Base-by-base conservation (phyloP, 2,113 vertebrate species). In the Calyptommatus sinebrachiatus region DNA sequence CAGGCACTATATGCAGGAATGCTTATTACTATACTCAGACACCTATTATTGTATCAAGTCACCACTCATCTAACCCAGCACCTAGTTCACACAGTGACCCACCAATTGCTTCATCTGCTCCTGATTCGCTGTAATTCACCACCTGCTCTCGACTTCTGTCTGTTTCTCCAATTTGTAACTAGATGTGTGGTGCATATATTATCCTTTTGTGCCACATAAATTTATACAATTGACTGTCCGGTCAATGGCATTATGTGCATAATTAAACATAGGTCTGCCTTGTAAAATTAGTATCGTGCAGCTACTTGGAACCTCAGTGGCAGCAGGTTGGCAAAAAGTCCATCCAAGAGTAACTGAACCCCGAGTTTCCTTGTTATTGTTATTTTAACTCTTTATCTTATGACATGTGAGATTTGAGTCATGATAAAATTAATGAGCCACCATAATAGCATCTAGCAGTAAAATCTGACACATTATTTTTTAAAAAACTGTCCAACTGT, bases 351-450 rank as follows among this genome's bases (percentile, higher is more conserved):
- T 46, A 62, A 41, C 46, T 71, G 26, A 65, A 35, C 41, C 41
- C 28, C 71, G 26, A 20, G 57, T 28, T 63, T 46, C 21, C 18
- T 53, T 9, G 8, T 2, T 72, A 68, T 68, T 21, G 8, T 35
- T 60, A 28, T 75, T 62, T 41, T 28, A 1, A 29, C 29, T 57
- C 20, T 21, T n/a, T 20, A 5, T 79, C 26, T 28, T 71, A 63
- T 63, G 20, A 46, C 31, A 45, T 29, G 53, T 62, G 45, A 79
- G 29, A 75, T 61, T 75, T 62, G 48, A 71, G n/a, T 28, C 21
- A 28, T 41, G 29, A n/a, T 28, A 18, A 79, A 79, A 65, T 79
- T 79, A 72, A 72, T 79, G 69, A 71, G 60, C n/a, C 28, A 28
- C 41, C 24, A 46, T n/a, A 79, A 28, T n/a, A 48, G 35, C 21